Conservation (phyloP, 1,140 invertebrate genomes). For the Stegodyphus dumicola region DNA sequence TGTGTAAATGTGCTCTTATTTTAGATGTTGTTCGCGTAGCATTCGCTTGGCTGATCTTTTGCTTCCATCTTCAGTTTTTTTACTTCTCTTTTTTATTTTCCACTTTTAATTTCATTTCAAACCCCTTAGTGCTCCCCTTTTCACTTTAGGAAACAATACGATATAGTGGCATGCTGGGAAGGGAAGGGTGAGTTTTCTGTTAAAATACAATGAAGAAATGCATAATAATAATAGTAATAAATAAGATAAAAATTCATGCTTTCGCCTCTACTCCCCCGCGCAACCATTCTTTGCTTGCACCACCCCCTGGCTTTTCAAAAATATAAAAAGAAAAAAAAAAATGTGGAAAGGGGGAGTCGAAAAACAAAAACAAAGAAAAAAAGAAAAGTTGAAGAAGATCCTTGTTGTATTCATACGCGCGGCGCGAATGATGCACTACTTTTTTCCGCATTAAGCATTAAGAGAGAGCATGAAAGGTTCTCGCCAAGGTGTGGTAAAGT, state of each 20-base stretch:
- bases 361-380: background rate
- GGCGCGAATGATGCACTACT: constrained; percentile 38
- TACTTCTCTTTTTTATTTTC: background rate
- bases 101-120: constrained; percentile 60
- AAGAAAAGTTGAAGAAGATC: constrained; percentile 18
- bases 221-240: constrained; percentile 8
- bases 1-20: background rate
- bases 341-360: background rate
- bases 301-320: too few relatives aligned
- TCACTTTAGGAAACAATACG: constrained; percentile 27
- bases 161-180: background rate
- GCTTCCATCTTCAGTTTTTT: background rate
- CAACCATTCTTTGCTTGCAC: background rate
- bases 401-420: constrained; percentile 29
- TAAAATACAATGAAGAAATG: background rate
- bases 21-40: background rate
- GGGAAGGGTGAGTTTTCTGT: background rate
- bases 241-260: constrained; percentile 41
- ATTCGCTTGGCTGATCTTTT: background rate
- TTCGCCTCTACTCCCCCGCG: constrained; percentile 4
- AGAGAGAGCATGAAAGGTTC: constrained; percentile 38
- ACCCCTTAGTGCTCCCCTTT: background rate
- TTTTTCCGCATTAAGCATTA: constrained; percentile 59
- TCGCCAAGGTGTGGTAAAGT: background rate
- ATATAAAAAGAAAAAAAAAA: too few relatives aligned